These are phyloP conservation scores for Pantelozetes paolii DNA, from an alignment of 2,888 invertebrate species.

Conservation along the genomic window DNA sequence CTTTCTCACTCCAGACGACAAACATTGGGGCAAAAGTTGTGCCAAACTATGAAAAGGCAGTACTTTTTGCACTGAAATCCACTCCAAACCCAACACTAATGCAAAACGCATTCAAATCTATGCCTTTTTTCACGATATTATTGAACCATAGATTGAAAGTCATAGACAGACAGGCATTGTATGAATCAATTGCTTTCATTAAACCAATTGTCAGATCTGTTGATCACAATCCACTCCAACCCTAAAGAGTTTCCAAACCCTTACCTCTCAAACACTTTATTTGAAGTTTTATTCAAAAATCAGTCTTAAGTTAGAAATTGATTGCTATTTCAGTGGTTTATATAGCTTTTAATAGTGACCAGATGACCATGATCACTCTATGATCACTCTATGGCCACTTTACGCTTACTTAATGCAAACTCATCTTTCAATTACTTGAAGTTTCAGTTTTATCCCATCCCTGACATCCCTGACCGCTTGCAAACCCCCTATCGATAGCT, in stretches of 20 bases:
- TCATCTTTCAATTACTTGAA: too few species aligned
- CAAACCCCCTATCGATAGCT: neutral
- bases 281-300: neutral
- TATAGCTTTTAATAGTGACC: too few species aligned
- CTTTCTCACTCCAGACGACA: constrained; percentile 20
- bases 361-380: too few species aligned
- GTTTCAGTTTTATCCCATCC: too few species aligned
- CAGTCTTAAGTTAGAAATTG: constrained; percentile 1
- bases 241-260: neutral
- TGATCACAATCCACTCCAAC: neutral
- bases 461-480: too few species aligned
- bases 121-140: neutral
- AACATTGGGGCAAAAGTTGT: neutral
- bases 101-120: neutral
- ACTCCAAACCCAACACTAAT: neutral
- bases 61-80: neutral
- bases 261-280: neutral
- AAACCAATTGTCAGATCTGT: neutral
- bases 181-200: constrained; percentile 8
- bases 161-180: too few species aligned
- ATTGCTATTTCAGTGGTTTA: too few species aligned
- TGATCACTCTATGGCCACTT: too few species aligned
- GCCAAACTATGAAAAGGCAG: too few species aligned
- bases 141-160: too few species aligned
- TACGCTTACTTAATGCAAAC: too few species aligned